Evolutionary conservation across 1,140 invertebrate species (phyloP).

Genomic region (Euura lappo): DNA sequence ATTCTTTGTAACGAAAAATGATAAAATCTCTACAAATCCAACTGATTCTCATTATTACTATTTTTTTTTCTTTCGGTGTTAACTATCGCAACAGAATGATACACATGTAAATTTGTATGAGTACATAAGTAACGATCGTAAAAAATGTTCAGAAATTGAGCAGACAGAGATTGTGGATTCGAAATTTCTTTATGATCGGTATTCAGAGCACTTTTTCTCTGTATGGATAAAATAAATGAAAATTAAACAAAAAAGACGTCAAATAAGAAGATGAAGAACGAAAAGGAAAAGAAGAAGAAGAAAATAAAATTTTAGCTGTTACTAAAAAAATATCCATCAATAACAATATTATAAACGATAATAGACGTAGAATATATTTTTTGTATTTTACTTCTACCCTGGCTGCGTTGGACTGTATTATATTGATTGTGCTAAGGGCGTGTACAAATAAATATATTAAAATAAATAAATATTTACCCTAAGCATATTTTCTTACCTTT

Average conservation of each 20-base stretch:
- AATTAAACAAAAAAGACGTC: no score
- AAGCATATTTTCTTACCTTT: background rate
- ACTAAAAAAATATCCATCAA: conserved; percentile 38
- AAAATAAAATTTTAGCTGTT: conserved; percentile 35
- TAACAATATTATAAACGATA: conserved; percentile 41
- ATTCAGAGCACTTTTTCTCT: conserved; percentile 39
- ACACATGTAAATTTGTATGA: background rate
- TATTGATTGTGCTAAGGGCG: conserved; percentile 51
- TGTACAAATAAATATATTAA: conserved; percentile 50
- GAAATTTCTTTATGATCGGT: conserved; percentile 13
- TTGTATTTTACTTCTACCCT: conserved; percentile 51
- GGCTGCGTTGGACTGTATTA: conserved; percentile 50
- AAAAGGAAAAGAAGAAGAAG: no score
- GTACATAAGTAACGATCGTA: no score
- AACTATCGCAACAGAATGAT: background rate
- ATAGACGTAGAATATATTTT: conserved; percentile 45
- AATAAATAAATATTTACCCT: conserved; percentile 37
- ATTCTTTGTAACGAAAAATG: background rate
- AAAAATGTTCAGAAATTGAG: no score
- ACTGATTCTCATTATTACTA: background rate
- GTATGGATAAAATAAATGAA: conserved; percentile 20
- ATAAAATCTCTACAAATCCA: background rate
- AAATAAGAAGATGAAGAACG: no score
- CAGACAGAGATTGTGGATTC: no score
- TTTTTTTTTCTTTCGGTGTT: background rate